Base-by-base conservation (phyloP, 2,888 invertebrate species). In the Gryllus longicercus region DNA sequence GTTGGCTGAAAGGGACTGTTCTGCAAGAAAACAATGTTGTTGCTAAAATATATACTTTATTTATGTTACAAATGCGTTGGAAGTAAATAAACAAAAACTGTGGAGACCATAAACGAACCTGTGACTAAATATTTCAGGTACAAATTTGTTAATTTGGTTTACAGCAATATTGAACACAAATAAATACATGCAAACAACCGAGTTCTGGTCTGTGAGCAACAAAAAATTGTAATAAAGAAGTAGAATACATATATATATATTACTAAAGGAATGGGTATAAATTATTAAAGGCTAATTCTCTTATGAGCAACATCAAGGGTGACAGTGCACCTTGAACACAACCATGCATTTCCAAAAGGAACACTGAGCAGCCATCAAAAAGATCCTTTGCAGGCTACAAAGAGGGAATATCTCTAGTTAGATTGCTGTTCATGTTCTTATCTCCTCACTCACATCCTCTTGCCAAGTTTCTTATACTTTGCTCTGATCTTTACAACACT, bases 21-120 rank as follows among this genome's bases (percentile, higher is more conserved):
- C 38, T 38, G 38, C 38, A 38, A 38, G 8, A 38, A 38, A 38
- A 38, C 38, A 38, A 38, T 38, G 38, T 38, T 38, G 38, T 38
- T 38, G 38, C 38, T 8, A 38, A 38, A 38, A 38, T 38, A 38
- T 38, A 38, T 38, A 5, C 38, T 38, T 38, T 38, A 38, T 38
- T 38, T 38, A 38, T 38, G 38, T 50, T 50, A n/a, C 10, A 25
- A 51, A 21, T 51, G 38, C 11, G 63, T 63, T 21, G 25, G 18
- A n/a, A 80, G n/a, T 18, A 63, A 18, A 63, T n/a, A 63, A 63
- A 63, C 11, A 63, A 63, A 63, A 63, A 63, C 63, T 18, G 63
- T 18, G n/a, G n/a, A 63, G 14, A 63, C n/a, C n/a, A 63, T n/a
- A 63, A 63, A 63, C 12, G 38, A 63, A 63, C 63, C 63, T 63